A percentile compares a stretch with the other conserved stretches of the same genome.
Conservation (phyloP, 2,797 vertebrate genomes). For the Lutjanus argentimaculatus region DNA sequence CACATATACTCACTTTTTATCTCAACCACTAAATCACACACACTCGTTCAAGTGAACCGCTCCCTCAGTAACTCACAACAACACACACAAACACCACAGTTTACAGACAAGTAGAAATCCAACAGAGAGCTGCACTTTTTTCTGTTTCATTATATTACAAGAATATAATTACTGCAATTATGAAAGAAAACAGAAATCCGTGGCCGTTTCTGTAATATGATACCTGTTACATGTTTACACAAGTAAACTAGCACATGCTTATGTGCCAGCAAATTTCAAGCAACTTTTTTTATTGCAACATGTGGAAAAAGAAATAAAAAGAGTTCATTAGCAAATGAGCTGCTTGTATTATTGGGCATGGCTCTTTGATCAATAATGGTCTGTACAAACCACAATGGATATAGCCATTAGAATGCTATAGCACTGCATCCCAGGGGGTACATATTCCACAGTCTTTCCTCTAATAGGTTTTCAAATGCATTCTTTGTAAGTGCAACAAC, state of each 20-base stretch:
- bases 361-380: conserved; percentile 80
- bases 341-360: conserved; percentile 72
- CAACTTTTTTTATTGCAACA: conserved; percentile 28
- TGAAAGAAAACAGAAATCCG: not conserved
- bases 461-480: conserved; percentile 83
- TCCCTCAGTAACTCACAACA: conserved; percentile 27
- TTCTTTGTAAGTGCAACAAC: conserved; percentile 80
- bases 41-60: conserved; percentile 36
- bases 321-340: conserved; percentile 67
- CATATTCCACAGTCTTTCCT: conserved; percentile 73
- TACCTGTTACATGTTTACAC: not conserved
- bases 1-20: conserved; percentile 24
- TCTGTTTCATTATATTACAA: not conserved
- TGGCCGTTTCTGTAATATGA: not conserved
- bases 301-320: conserved; percentile 61
- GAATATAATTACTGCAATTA: not conserved
- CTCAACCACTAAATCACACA: conserved; percentile 25
- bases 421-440: conserved; percentile 69
- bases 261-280: conserved; percentile 14
- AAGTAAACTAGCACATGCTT: not conserved
- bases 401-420: conserved; percentile 79
- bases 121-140: not conserved
- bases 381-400: conserved; percentile 82
- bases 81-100: not conserved
- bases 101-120: conserved; percentile 3